Evolutionary conservation across 2,113 vertebrate genomes (phyloP).

Genomic region (Xenopus laevis): DNA sequence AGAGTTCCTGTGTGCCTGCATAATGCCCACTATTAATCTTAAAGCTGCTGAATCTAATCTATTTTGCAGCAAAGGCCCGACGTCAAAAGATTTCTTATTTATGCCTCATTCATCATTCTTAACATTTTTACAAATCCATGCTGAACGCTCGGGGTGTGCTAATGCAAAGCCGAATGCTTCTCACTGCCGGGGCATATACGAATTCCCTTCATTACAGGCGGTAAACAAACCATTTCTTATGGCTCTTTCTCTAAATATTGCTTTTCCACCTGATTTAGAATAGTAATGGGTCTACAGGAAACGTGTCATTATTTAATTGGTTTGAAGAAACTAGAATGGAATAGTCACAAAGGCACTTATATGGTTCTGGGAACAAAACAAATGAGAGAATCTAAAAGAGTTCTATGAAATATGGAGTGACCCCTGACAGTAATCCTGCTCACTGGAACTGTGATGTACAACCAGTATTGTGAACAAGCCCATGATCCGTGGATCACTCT

Average conservation of each 20-base stretch:
- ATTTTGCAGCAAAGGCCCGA: slow-evolving; percentile 50
- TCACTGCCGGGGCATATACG: not conserved
- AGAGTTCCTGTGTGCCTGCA: slow-evolving; percentile 46
- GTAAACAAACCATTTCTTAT: slow-evolving; percentile 11
- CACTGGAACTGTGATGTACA: too few relatives aligned
- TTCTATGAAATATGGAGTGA: too few relatives aligned
- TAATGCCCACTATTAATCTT: slow-evolving; percentile 51
- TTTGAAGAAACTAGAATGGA: too few relatives aligned
- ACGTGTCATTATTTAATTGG: too few relatives aligned
- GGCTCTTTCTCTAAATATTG: not conserved
- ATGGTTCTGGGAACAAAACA: too few relatives aligned
- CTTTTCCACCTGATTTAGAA: not conserved
- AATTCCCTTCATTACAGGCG: slow-evolving; percentile 2
- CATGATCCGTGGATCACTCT: too few relatives aligned
- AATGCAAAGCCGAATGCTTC: slow-evolving; percentile 31
- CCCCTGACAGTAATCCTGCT: too few relatives aligned
- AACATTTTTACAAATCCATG: slow-evolving; percentile 54
- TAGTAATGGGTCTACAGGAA: not conserved
- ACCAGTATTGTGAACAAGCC: too few relatives aligned
- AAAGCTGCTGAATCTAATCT: slow-evolving; percentile 53
- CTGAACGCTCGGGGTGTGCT: slow-evolving; percentile 41
- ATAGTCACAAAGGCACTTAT: too few relatives aligned
- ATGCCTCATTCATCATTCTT: slow-evolving; percentile 54
- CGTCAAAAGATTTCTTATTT: slow-evolving; percentile 56
- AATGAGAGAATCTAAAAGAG: too few relatives aligned